A percentile compares a stretch with the other conserved stretches of the same genome.
phyloP scores from a whole-genome alignment of 2,888 invertebrate species.

The Odontocolon sp. region DNA sequence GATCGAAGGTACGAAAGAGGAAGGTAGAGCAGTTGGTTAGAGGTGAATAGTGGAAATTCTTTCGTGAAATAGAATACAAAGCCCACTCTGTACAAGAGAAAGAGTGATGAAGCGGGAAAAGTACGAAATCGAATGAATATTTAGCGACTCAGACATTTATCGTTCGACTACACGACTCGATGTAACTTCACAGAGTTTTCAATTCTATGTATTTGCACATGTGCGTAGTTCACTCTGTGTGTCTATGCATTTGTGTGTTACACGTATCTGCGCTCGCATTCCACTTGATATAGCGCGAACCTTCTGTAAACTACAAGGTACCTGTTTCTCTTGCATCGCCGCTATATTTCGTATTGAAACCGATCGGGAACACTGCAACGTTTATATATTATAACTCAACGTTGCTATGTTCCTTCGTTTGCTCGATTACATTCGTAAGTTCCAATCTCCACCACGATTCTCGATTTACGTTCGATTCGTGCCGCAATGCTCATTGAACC shows the following conservation, averaged over 20 bases:
- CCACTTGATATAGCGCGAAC: background rate
- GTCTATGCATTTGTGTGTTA: background rate
- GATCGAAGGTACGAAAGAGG: conserved; percentile 30
- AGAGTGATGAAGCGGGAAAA: background rate
- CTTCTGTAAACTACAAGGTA: background rate
- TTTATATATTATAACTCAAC: conserved; percentile 26
- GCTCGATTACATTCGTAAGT: too few relatives aligned
- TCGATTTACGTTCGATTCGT: conserved; percentile 45
- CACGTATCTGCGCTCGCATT: background rate
- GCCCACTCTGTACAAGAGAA: background rate
- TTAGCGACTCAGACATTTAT: conserved; percentile 30
- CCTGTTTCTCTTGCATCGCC: background rate
- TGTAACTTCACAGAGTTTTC: too few relatives aligned
- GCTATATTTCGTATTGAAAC: conserved; percentile 10
- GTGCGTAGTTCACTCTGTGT: background rate
- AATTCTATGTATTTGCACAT: background rate
- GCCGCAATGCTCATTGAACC: conserved; percentile 43
- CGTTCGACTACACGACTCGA: conserved; percentile 25
- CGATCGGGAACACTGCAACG: background rate
- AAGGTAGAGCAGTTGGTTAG: conserved; percentile 8
- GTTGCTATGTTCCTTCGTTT: background rate
- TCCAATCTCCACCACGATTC: conserved; percentile 4
- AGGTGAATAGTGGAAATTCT: conserved; percentile 27
- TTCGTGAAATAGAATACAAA: conserved; percentile 20
- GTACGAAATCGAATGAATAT: conserved; percentile 47